These are phyloP conservation scores for Pteronotus mesoamericanus DNA, from an alignment of 2,797 vertebrate species.

Conservation along the genomic window DNA sequence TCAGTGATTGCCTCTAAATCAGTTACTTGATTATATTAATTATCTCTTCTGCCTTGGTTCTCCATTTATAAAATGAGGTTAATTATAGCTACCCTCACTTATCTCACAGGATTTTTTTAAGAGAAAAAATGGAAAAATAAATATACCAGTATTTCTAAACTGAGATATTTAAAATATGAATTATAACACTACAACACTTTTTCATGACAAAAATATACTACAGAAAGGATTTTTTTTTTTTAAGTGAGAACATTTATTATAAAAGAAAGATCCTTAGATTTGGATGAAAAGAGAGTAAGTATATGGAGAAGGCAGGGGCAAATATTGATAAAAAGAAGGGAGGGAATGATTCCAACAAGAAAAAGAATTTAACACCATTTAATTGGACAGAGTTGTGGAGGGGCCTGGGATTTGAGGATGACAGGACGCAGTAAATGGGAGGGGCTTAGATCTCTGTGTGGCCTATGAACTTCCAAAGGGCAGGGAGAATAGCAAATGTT, in stretches of 20 bases:
- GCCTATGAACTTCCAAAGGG: background rate
- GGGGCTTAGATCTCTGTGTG: background rate
- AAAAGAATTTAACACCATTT: background rate
- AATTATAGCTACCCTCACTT: constrained; percentile 50
- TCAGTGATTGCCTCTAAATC: constrained; percentile 45
- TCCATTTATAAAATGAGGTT: constrained; percentile 35
- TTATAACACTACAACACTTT: background rate
- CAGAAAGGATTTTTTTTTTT: background rate
- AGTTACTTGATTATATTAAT: constrained; percentile 62
- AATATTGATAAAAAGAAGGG: background rate
- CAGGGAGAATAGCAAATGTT: background rate
- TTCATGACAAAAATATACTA: background rate
- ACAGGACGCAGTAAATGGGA: accelerated
- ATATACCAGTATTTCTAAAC: background rate
- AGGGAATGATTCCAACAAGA: background rate
- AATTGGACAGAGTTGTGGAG: background rate
- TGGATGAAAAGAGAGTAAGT: background rate
- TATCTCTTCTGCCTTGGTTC: constrained; percentile 9
- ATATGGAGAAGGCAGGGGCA: background rate
- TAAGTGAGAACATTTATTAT: background rate
- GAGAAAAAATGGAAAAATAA: constrained; percentile 48
- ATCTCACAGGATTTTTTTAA: constrained; percentile 29
- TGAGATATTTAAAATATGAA: background rate
- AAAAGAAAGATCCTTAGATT: background rate
- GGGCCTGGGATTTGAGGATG: background rate